phyloP scores from a whole-genome alignment of 2,888 invertebrate species.

The Dusona sp. region DNA sequence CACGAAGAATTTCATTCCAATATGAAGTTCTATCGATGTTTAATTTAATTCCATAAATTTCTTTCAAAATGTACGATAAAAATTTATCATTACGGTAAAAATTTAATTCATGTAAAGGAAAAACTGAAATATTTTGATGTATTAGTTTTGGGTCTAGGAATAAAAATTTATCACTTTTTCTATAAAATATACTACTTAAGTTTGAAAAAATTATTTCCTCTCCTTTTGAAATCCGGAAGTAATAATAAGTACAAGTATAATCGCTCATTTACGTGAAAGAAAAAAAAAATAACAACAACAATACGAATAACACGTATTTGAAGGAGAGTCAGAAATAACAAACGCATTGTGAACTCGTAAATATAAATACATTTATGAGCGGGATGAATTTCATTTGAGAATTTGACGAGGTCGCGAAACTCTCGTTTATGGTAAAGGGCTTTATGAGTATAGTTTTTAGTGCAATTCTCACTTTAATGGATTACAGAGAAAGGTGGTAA shows the following conservation, averaged over 20 bases:
- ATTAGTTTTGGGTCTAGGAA: too few species aligned
- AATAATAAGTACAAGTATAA: neutral
- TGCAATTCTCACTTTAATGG: conserved; percentile 4
- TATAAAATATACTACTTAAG: neutral
- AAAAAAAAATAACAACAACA: too few species aligned
- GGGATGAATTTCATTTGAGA: conserved; percentile 4
- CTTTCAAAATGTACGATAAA: neutral
- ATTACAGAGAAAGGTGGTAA: conserved; percentile 15
- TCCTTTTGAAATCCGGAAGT: neutral
- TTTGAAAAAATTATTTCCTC: neutral
- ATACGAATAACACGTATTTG: neutral
- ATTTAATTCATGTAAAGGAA: too few species aligned
- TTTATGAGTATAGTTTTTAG: conserved; percentile 37
- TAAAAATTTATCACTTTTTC: too few species aligned
- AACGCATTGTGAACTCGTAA: neutral
- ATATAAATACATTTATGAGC: neutral
- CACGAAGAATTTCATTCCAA: neutral
- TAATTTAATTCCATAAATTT: neutral
- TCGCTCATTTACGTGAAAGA: neutral
- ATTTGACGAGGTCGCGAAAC: neutral
- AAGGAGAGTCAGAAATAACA: neutral
- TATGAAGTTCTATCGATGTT: neutral
- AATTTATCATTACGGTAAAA: too few species aligned
- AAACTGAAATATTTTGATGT: too few species aligned
- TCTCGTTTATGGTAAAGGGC: conserved; percentile 21